phyloP scores from a whole-genome alignment of 2,888 invertebrate genomes.

The Athrips mouffetella region DNA sequence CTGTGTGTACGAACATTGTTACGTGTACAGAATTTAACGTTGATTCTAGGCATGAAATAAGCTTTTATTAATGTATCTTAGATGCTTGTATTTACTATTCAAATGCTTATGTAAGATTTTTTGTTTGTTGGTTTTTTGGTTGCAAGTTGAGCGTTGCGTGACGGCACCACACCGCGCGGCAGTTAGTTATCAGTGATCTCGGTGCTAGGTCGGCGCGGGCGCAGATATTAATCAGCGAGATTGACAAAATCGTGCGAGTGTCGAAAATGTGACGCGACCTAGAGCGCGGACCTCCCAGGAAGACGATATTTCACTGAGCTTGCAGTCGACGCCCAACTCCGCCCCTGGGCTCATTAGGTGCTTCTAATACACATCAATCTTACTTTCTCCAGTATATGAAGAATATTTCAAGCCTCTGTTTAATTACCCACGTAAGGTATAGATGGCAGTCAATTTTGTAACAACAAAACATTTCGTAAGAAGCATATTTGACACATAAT shows the following conservation, averaged over 20 bases:
- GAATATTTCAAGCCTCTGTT: constrained; percentile 24
- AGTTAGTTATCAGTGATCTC: constrained; percentile 53
- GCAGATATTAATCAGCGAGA: constrained; percentile 65
- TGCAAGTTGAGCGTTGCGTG: constrained; percentile 24
- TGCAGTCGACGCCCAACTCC: constrained; percentile 55
- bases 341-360: constrained; percentile 68
- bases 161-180: constrained; percentile 34
- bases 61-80: too few relatives aligned
- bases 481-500: too few relatives aligned
- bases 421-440: constrained; percentile 1
- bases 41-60: background rate
- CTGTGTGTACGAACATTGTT: constrained; percentile 50
- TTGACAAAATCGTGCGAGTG: constrained; percentile 76
- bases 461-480: too few relatives aligned
- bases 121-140: constrained; percentile 1
- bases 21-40: constrained; percentile 28
- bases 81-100: background rate
- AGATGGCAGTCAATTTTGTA: background rate
- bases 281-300: constrained; percentile 68
- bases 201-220: constrained; percentile 35
- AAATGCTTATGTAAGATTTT: background rate
- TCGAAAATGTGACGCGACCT: constrained; percentile 67
- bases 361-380: constrained; percentile 70
- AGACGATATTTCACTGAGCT: constrained; percentile 67
- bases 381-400: constrained; percentile 40